phyloP scores from a whole-genome alignment of 53 echinoderm and acorn worm genomes.

The Henricia sp. region DNA sequence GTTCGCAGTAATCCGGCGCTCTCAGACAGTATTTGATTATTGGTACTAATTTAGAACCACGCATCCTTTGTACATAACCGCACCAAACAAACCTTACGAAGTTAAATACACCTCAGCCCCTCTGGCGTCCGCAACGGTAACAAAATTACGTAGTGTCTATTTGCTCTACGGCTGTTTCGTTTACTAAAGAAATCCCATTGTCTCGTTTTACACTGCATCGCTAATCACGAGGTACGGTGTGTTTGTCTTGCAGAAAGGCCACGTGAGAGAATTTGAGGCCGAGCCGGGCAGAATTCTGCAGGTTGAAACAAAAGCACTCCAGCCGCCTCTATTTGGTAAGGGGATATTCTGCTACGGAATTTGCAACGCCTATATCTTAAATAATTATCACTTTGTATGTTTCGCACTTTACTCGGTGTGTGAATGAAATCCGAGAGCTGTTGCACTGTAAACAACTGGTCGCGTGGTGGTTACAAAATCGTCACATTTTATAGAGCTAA shows the following conservation, averaged over 20 bases:
- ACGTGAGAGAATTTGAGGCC: constrained; percentile 61
- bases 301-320: constrained; percentile 71
- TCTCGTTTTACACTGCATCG: neutral
- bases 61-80: neutral
- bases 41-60: neutral
- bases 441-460: neutral
- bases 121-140: neutral
- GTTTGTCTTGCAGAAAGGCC: constrained; percentile 58
- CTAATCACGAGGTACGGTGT: neutral
- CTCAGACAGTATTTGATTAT: neutral
- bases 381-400: too few relatives aligned
- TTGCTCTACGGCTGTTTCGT: neutral
- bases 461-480: neutral
- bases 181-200: neutral
- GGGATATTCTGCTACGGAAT: neutral
- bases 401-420: too few relatives aligned
- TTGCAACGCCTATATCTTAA: too few relatives aligned
- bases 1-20: neutral
- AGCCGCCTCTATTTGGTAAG: constrained; percentile 84
- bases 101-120: neutral
- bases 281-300: constrained; percentile 60
- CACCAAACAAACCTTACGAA: neutral
- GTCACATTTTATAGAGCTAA: neutral
- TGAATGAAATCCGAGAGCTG: neutral
- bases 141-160: constrained; percentile 15